Evolutionary conservation across 2,797 vertebrate species (phyloP).

Genomic region (Sparus aurata): DNA sequence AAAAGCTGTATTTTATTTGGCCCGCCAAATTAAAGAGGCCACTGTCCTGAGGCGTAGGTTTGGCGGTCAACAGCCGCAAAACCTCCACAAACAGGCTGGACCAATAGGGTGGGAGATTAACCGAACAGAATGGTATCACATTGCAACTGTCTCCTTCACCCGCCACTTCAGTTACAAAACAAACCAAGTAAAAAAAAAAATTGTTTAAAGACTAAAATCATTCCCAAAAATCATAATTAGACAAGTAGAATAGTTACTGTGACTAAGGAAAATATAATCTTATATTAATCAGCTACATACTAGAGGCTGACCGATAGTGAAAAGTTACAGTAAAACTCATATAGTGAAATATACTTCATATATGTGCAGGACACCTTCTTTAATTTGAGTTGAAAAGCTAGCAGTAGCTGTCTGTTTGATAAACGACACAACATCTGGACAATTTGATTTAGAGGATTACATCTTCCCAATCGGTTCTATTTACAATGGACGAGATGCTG

Average conservation of each 20-base stretch:
- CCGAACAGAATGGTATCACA: neutral
- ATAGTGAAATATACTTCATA: no score
- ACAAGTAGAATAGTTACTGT: neutral
- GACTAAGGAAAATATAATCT: neutral
- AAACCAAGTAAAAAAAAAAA: neutral
- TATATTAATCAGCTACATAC: neutral
- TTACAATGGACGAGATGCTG: no score
- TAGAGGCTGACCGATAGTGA: no score
- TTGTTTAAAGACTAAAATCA: neutral
- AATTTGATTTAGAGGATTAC: no score
- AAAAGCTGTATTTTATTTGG: constrained; percentile 58
- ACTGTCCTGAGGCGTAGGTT: constrained; percentile 30
- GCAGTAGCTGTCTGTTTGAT: no score
- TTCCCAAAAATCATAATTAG: neutral
- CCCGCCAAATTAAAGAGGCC: constrained; percentile 20
- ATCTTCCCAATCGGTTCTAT: no score
- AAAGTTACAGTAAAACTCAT: no score
- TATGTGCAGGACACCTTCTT: no score
- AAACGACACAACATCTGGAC: no score
- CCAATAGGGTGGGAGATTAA: neutral
- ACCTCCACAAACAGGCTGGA: constrained; percentile 8
- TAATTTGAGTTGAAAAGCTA: no score
- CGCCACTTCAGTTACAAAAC: neutral
- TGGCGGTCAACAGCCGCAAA: constrained; percentile 29
- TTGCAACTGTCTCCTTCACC: constrained; percentile 10